A percentile compares a stretch with the other conserved stretches of the same genome.
phyloP scores from a whole-genome alignment of 2,797 vertebrate genomes.

The Oceanodroma leucorhoa region DNA sequence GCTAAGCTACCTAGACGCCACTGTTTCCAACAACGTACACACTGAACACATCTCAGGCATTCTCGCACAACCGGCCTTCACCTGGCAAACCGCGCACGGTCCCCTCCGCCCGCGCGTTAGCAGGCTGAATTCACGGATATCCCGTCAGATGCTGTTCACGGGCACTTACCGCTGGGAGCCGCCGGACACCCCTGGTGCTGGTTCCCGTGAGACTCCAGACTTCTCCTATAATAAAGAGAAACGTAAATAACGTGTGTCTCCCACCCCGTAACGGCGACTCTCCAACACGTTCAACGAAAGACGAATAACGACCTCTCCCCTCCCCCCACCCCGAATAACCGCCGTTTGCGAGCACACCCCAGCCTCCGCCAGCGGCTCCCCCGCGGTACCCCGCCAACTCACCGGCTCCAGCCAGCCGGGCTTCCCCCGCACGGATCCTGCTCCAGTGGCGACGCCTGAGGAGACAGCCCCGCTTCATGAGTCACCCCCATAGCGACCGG shows the following conservation, averaged over 20 bases:
- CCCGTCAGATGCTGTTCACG: accelerated
- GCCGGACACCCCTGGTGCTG: neutral
- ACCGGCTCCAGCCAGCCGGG: neutral
- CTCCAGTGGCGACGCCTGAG: neutral
- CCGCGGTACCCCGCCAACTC: neutral
- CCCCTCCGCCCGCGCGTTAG: neutral
- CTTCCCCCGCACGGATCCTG: constrained; percentile 9
- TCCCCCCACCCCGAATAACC: accelerated
- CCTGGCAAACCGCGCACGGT: accelerated
- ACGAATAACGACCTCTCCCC: accelerated
- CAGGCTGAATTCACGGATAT: accelerated
- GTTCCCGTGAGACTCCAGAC: neutral
- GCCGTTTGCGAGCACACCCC: neutral
- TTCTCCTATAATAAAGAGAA: accelerated
- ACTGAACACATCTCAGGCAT: accelerated
- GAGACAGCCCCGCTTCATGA: constrained; percentile 1
- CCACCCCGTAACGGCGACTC: too few relatives aligned
- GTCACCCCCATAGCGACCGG: constrained; percentile 38
- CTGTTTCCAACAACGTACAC: accelerated
- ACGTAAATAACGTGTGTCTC: accelerated
- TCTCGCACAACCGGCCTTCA: accelerated
- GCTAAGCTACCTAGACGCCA: accelerated
- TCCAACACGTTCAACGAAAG: accelerated
- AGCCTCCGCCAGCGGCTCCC: neutral
- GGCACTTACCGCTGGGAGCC: constrained; percentile 36